phyloP scores from a whole-genome alignment of 2,113 vertebrate genomes.

The Hystrix brachyura region DNA sequence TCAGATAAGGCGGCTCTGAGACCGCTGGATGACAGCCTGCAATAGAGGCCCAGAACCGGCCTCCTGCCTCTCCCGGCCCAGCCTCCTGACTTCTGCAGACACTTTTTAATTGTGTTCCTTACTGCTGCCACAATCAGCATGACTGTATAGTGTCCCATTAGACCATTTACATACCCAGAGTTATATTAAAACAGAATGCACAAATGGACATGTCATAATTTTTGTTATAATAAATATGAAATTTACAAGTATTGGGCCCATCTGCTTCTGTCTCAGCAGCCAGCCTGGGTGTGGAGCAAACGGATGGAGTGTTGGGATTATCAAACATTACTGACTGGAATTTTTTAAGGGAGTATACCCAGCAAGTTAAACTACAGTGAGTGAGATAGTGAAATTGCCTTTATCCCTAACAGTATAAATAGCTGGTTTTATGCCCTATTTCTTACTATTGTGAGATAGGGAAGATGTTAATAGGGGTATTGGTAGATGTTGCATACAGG shows the following conservation, averaged over 20 bases:
- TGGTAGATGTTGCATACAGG: not conserved
- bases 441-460: not conserved
- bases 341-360: not conserved
- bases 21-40: not conserved
- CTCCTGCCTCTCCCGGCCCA: conserved; percentile 5
- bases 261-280: conserved; percentile 82
- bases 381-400: not conserved
- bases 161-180: conserved; percentile 92
- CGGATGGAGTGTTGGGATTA: not conserved
- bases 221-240: conserved; percentile 99
- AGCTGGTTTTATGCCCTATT: not conserved
- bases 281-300: not conserved
- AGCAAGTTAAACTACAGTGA: not conserved
- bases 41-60: not conserved
- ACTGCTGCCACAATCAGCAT: conserved; percentile 95
- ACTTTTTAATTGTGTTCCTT: conserved; percentile 88
- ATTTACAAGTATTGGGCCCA: conserved; percentile 92
- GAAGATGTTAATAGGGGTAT: not conserved
- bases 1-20: conserved; percentile 38
- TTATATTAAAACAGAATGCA: conserved; percentile 93
- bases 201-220: conserved; percentile 94
- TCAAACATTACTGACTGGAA: not conserved
- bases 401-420: fast-evolving
- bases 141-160: conserved; percentile 94
- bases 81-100: conserved; percentile 81